A percentile compares a stretch with the other conserved stretches of the same genome.
Evolutionary conservation across 2,888 invertebrate genomes (phyloP).

Genomic region (Rhamnusium bicolor): DNA sequence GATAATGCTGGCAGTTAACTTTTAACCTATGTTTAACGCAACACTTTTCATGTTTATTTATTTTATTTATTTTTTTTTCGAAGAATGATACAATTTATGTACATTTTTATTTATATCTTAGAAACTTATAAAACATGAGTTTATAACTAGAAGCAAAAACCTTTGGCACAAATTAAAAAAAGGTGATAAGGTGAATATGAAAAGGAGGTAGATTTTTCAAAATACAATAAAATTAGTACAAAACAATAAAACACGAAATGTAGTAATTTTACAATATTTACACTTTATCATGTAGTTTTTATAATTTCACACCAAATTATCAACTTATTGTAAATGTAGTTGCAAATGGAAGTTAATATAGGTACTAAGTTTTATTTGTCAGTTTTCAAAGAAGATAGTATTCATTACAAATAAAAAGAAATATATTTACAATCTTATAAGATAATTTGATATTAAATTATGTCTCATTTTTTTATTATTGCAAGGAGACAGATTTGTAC

Average conservation of each 20-base stretch:
- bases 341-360: neutral
- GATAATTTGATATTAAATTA: constrained; percentile 16
- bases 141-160: constrained; percentile 27
- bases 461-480: neutral
- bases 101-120: constrained; percentile 29
- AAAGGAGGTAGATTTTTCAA: constrained; percentile 26
- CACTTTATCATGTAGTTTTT: constrained; percentile 10
- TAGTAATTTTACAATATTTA: constrained; percentile 25
- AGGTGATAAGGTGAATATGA: neutral
- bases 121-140: constrained; percentile 31
- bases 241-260: too few species aligned
- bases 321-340: neutral
- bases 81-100: neutral
- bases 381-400: neutral
- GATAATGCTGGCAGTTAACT: too few species aligned
- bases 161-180: constrained; percentile 33
- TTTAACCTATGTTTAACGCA: neutral
- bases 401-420: neutral
- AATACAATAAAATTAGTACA: constrained; percentile 8
- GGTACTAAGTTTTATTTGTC: neutral
- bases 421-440: neutral
- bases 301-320: constrained; percentile 21
- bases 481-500: constrained; percentile 7
- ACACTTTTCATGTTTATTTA: too few species aligned
- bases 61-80: neutral